Conservation (phyloP, 2,113 vertebrate species). For the Marcusenius ussheri region DNA sequence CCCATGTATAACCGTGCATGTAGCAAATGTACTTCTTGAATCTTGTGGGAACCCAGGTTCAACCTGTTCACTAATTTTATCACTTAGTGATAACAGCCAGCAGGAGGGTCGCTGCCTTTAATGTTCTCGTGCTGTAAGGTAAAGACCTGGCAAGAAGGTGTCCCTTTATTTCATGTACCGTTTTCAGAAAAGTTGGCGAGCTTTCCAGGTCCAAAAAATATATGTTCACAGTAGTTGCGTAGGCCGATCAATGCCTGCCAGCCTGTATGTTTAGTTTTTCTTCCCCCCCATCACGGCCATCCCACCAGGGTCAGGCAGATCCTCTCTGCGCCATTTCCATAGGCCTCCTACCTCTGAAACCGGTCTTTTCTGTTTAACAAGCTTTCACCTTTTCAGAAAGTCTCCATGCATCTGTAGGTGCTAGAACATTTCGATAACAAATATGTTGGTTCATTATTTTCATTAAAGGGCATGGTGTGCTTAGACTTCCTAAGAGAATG, state of each 20-base stretch:
- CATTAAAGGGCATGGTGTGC: not conserved
- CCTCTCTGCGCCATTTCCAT: not conserved
- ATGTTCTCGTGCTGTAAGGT: not conserved
- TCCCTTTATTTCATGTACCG: not conserved
- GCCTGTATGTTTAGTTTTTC: not conserved
- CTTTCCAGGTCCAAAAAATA: not conserved
- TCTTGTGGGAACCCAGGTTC: not conserved
- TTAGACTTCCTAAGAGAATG: not conserved
- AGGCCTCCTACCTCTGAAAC: not conserved
- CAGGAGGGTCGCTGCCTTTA: not conserved
- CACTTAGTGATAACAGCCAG: not conserved
- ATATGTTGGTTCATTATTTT: not conserved
- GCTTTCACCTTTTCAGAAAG: not conserved
- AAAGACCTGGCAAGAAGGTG: not conserved
- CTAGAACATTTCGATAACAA: not conserved
- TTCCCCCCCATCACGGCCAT: not conserved
- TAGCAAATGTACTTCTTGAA: not conserved
- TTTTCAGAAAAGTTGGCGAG: not conserved
- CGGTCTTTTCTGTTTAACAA: not conserved
- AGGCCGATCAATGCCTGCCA: not conserved
- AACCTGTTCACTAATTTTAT: not conserved
- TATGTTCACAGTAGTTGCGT: not conserved
- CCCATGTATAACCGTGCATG: not conserved
- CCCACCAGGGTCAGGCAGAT: not conserved
- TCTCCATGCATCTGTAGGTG: not conserved